Conservation (phyloP, 2,888 invertebrate species). For the Parthenolecanium corni region DNA sequence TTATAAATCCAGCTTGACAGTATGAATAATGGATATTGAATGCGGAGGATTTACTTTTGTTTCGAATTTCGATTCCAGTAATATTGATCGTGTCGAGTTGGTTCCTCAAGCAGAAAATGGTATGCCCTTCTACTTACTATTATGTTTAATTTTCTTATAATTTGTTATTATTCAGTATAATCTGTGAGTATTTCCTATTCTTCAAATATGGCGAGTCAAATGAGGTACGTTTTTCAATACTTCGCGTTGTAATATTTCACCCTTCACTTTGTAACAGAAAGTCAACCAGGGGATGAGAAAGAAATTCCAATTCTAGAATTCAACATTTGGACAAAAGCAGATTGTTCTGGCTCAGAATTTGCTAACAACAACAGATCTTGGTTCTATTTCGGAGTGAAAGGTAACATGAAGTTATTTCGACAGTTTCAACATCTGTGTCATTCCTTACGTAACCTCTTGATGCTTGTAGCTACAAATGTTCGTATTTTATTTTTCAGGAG, state of each 20-base stretch:
- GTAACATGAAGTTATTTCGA: conserved; percentile 36
- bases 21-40: conserved; percentile 41
- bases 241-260: conserved; percentile 12
- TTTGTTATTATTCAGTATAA: not conserved
- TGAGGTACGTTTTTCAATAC: too few relatives aligned
- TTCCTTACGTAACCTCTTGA: conserved; percentile 28
- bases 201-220: too few relatives aligned
- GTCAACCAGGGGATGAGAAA: conserved; percentile 28
- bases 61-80: conserved; percentile 83
- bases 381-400: conserved; percentile 76
- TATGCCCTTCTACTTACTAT: not conserved
- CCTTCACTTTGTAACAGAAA: not conserved
- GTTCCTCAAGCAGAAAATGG: conserved; percentile 42
- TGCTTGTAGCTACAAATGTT: not conserved
- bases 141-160: not conserved
- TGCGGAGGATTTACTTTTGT: conserved; percentile 69
- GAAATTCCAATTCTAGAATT: conserved; percentile 65
- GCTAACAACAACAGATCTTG: conserved; percentile 84
- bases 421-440: not conserved
- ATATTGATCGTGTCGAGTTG: conserved; percentile 69
- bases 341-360: conserved; percentile 74
- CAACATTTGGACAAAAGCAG: conserved; percentile 81
- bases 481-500: conserved; percentile 37
- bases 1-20: too few relatives aligned
- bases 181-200: too few relatives aligned